These are phyloP conservation scores for Meda fulgida DNA, from an alignment of 2,797 vertebrate species.

Conservation along the genomic window DNA sequence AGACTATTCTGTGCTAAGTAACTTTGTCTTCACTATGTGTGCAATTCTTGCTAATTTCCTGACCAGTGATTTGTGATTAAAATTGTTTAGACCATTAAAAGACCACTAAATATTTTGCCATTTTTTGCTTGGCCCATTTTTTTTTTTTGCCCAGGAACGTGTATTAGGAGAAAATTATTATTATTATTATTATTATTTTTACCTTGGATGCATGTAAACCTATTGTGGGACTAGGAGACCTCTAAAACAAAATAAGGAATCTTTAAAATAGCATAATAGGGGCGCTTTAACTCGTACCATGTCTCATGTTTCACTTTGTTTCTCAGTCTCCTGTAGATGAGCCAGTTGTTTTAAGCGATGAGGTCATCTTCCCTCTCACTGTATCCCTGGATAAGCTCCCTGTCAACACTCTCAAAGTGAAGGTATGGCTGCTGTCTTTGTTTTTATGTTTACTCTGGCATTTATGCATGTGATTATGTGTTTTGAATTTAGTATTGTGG, in stretches of 20 bases:
- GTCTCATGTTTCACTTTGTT: slow-evolving; percentile 10
- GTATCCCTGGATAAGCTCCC: slow-evolving; percentile 90
- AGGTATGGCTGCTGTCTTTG: slow-evolving; percentile 75
- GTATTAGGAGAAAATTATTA: not conserved
- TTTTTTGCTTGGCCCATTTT: too few relatives aligned
- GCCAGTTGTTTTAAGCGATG: slow-evolving; percentile 88
- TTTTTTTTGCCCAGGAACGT: not conserved
- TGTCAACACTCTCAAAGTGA: slow-evolving; percentile 89
- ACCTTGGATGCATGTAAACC: too few relatives aligned
- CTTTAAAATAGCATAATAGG: not conserved
- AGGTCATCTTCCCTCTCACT: slow-evolving; percentile 93
- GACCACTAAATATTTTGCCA: not conserved
- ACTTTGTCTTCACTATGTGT: not conserved
- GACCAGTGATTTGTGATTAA: too few relatives aligned
- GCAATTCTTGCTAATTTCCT: too few relatives aligned
- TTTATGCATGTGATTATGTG: slow-evolving; percentile 15
- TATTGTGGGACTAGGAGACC: too few relatives aligned
- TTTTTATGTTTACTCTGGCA: not conserved
- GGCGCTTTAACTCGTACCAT: not conserved
- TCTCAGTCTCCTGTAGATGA: slow-evolving; percentile 87
- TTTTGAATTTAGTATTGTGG: not conserved
- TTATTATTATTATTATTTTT: too few relatives aligned
- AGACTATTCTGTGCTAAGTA: not conserved
- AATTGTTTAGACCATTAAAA: too few relatives aligned
- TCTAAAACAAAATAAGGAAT: too few relatives aligned